phyloP scores from a whole-genome alignment of 2,888 invertebrate genomes.

The Zygaena filipendulae region DNA sequence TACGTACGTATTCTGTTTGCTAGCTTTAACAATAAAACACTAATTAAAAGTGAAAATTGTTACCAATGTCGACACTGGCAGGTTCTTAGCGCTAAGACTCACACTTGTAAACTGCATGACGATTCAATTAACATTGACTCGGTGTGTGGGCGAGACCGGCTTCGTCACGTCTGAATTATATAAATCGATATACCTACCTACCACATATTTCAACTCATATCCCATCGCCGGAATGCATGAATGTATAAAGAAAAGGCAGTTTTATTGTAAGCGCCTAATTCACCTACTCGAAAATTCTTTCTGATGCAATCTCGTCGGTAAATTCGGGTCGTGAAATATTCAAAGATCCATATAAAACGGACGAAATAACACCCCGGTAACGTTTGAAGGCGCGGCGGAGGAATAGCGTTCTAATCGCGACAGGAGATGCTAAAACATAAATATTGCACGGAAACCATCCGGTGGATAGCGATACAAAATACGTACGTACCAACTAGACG shows the following conservation, averaged over 20 bases:
- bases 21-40: conserved; percentile 23
- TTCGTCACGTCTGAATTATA: conserved; percentile 12
- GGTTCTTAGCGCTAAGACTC: conserved; percentile 16
- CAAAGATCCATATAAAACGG: conserved; percentile 38
- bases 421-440: conserved; percentile 36
- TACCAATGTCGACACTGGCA: conserved; percentile 13
- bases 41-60: conserved; percentile 34
- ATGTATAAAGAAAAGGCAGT: no score
- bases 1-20: no score
- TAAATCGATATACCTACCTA: conserved; percentile 9
- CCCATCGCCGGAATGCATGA: no score
- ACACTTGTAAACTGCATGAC: conserved; percentile 10
- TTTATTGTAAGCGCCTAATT: no score
- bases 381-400: conserved; percentile 39
- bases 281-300: conserved; percentile 29
- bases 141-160: conserved; percentile 30
- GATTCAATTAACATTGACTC: conserved; percentile 32
- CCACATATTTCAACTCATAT: no score
- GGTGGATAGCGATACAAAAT: not conserved
- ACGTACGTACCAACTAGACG: conserved; percentile 5
- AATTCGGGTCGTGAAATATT: conserved; percentile 38
- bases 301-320: conserved; percentile 24
- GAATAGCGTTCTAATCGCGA: conserved; percentile 55
- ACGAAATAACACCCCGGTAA: conserved; percentile 39
- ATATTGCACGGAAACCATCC: conserved; percentile 38